A percentile compares a stretch with the other conserved stretches of the same genome.
Evolutionary conservation across 1,140 invertebrate species (phyloP).

Genomic region (Drosophila parabipectinata): DNA sequence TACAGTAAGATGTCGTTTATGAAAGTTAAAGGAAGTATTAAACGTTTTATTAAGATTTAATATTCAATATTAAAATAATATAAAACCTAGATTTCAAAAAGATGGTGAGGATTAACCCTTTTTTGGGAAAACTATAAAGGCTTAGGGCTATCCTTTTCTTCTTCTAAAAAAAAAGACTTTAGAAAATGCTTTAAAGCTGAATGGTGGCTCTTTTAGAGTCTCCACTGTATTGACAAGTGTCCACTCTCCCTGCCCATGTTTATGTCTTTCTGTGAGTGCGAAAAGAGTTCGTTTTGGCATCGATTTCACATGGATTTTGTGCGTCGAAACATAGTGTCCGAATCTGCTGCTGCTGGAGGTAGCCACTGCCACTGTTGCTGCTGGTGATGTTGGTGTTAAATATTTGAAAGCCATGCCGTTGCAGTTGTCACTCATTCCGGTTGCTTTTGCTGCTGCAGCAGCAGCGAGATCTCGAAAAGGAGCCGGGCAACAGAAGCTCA

Average conservation of each 20-base stretch:
- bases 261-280: conserved; percentile 49
- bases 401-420: conserved; percentile 74
- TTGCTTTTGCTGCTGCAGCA: conserved; percentile 19
- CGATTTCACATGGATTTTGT: conserved; percentile 72
- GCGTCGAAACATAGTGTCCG: conserved; percentile 45
- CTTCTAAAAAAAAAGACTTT: too few relatives aligned
- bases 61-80: too few relatives aligned
- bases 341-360: conserved; percentile 37
- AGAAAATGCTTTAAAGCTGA: not conserved
- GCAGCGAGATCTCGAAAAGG: conserved; percentile 63
- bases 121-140: too few relatives aligned
- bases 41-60: too few relatives aligned
- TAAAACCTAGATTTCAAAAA: too few relatives aligned
- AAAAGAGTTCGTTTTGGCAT: conserved; percentile 68
- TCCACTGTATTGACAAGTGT: conserved; percentile 29
- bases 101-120: too few relatives aligned
- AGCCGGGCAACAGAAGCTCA: conserved; percentile 75
- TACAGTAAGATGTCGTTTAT: conserved; percentile 15
- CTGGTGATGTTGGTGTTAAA: conserved; percentile 55
- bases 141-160: too few relatives aligned
- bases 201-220: not conserved
- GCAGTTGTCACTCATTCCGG: conserved; percentile 72
- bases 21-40: too few relatives aligned
- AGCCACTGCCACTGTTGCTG: not conserved
- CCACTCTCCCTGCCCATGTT: conserved; percentile 23